phyloP scores from a whole-genome alignment of 2,888 invertebrate species.

The Slavum lentiscoides region DNA sequence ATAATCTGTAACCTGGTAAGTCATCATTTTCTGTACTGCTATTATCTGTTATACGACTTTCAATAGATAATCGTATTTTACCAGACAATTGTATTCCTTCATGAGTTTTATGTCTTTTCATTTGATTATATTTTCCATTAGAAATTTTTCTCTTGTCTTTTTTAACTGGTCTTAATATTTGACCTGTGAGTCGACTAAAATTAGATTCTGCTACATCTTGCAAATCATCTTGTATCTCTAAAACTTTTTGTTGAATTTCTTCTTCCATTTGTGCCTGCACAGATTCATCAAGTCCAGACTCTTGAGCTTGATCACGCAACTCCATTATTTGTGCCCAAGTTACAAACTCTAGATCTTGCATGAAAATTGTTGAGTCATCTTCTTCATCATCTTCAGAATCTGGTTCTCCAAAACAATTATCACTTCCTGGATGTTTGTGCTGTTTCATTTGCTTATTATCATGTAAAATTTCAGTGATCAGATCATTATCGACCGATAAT shows the following conservation, averaged over 20 bases:
- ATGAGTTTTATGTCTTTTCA: too few relatives aligned
- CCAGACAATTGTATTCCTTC: too few relatives aligned
- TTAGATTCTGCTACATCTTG: conserved; percentile 10
- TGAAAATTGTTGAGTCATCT: conserved; percentile 2
- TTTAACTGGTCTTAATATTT: not conserved
- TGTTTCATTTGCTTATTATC: conserved; percentile 34
- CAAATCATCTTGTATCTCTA: not conserved
- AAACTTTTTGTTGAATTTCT: conserved; percentile 12
- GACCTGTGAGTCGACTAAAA: conserved; percentile 12
- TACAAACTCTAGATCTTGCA: conserved; percentile 32
- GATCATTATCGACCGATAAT: conserved; percentile 26
- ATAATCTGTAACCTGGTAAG: too few relatives aligned
- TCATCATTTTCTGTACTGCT: too few relatives aligned
- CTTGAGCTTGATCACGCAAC: conserved; percentile 27
- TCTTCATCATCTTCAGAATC: conserved; percentile 48
- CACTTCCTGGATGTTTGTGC: not conserved
- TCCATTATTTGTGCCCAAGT: conserved; percentile 34
- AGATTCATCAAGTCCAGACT: conserved; percentile 1
- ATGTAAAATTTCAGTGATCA: conserved; percentile 25
- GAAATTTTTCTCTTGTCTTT: not conserved
- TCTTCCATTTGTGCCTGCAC: not conserved
- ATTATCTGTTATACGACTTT: too few relatives aligned
- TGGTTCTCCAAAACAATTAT: conserved; percentile 8
- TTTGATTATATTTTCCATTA: too few relatives aligned
- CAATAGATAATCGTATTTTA: too few relatives aligned